Evolutionary conservation across 1,140 invertebrate species (phyloP), one percentile per base, ranked within the genome.

Genomic region (Drosophila ananassae): DNA sequence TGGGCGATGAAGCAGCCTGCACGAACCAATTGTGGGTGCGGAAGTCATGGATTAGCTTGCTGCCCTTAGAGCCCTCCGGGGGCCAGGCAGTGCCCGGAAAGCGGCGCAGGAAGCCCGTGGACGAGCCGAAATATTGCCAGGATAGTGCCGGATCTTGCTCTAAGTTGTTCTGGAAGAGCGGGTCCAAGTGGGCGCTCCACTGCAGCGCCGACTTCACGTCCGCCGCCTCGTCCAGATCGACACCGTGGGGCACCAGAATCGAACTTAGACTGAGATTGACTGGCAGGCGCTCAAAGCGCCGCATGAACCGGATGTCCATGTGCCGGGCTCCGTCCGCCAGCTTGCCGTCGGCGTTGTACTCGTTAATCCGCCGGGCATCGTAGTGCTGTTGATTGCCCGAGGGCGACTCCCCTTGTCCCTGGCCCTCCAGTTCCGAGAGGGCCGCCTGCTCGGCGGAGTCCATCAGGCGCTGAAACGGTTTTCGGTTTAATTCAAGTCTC

Each of bases 91-190:
- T 95, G 25, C 97, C 98, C 91, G 98, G 98, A 93, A 98, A 99
- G 79, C 97, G 94, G 77, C 98, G 93, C 84, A 99, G 94, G 92
- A 99, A 98, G 34, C 98, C 98, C 2, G 95, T 94, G 37, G 97
- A 96, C 53, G 97, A 98, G 54, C 98, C 98, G 92, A 98, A 99
- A 93, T 98, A 99, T 93, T 99, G 98, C 98, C 98, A 99, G 17
- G 97, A 96, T 5, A 99, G 93, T 0, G 97, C 95, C 1, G 97
- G 96, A 93, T 99, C 97, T 79, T 95, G 95, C 90, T 98, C 96
- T 82, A 97, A 97, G 93, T 99, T 99, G 91, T 97, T 96, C 69
- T 95, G 94, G 92, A 99, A 99, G 53, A 97, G 94, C 37, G 96
- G 95, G 93, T 98, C 97, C 80, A 99, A 93, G 75, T 96, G 95